phyloP scores from a whole-genome alignment of 1,140 invertebrate species.

The Procambarus virginalis region DNA sequence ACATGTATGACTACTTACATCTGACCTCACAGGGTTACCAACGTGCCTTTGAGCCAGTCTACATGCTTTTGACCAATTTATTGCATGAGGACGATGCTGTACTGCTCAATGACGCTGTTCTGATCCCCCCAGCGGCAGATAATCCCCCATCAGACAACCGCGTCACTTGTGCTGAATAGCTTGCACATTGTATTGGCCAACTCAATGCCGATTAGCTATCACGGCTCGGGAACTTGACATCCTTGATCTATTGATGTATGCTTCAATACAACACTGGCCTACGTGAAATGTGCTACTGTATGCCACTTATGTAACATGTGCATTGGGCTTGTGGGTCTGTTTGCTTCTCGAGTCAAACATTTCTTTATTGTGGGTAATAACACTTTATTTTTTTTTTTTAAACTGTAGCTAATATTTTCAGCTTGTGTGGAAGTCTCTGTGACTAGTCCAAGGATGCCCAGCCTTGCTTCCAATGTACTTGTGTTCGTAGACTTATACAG shows the following conservation, averaged over 20 bases:
- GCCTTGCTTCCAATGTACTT: neutral
- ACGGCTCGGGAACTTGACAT: neutral
- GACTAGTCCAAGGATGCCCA: neutral
- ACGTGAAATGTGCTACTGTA: neutral
- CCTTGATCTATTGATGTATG: neutral
- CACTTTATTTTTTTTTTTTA: neutral
- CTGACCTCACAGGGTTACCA: slow-evolving; percentile 29
- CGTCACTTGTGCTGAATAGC: slow-evolving; percentile 31
- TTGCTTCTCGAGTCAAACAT: neutral
- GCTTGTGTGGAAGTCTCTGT: neutral
- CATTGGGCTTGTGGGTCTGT: neutral
- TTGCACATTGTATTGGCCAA: neutral
- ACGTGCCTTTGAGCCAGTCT: slow-evolving; percentile 65
- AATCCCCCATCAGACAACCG: slow-evolving; percentile 27
- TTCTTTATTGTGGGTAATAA: neutral
- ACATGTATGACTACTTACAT: slow-evolving; percentile 80
- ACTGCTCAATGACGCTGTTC: slow-evolving; percentile 56
- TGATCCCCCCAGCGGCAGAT: slow-evolving; percentile 48
- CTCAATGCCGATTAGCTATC: slow-evolving; percentile 22
- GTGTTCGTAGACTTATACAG: neutral
- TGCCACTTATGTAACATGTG: neutral
- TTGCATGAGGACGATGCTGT: slow-evolving; percentile 80
- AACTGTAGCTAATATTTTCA: neutral
- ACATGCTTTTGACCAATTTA: slow-evolving; percentile 84
- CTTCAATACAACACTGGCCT: neutral